Evolutionary conservation across 2,888 invertebrate species (phyloP), one percentile per base, ranked within the genome.

Genomic region (Margaritifera margaritifera): DNA sequence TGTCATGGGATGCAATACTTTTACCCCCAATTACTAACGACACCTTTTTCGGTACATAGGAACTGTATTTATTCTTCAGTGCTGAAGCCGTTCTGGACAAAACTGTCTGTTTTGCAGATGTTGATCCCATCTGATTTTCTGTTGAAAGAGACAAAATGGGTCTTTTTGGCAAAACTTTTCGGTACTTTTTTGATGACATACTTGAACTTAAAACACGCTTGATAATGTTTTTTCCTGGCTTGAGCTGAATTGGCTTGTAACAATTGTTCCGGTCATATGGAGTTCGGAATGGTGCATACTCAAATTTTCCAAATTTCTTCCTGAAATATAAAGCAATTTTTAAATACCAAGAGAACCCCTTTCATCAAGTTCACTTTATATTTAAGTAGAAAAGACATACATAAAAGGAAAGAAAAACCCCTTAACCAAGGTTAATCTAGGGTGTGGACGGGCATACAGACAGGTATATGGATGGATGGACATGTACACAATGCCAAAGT

Each of bases 221-320:
- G 42, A 42, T 42, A 11, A 42, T 42, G 42, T 11, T 42, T 42
- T 42, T 42, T 42, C 42, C 57, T 19, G 56, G 66, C 54, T 75
- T 80, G 42, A 72, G 65, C 25, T 66, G 75, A 51, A 71, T 77
- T 19, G 78, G 77, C 56, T 75, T 72, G 64, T 80, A 82, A 2
- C 72, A 64, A 66, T 80, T 77, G 19, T 79, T 77, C 19, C 74
- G 74, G 65, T 84, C 93, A 80, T 94, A 94, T 1, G 91, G 92
- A 31, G 93, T 93, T 78, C 93, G 93, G 82, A 92, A 93, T 1
- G 93, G 92, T 0, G 95, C 94, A 89, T 94, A 94, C 50, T 92
- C 91, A 86, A 95, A 96, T 75, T 91, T 91, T 0, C 94, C 94
- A 88, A 94, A 94, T 83, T 93, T 93, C 56, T 92, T 91, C 71